phyloP scores from a whole-genome alignment of 2,888 invertebrate genomes.

The Leptinotarsa haldemani region DNA sequence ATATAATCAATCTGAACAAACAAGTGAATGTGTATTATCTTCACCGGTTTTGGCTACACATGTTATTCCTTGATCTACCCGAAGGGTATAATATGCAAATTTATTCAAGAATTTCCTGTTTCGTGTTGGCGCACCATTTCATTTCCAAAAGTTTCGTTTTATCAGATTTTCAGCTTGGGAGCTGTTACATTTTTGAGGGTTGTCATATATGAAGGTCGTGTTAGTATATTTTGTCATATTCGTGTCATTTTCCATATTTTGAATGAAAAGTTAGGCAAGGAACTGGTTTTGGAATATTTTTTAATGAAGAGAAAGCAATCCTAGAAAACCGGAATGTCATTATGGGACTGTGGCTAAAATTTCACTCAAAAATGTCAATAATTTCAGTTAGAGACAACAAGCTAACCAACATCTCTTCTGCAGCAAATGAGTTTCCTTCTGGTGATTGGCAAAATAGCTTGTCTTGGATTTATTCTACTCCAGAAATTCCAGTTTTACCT shows the following conservation, averaged over 20 bases:
- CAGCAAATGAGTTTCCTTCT: too few relatives aligned
- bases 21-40: slow-evolving; percentile 24
- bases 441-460: too few relatives aligned
- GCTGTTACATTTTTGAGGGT: background rate
- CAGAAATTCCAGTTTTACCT: too few relatives aligned
- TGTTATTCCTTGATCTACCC: slow-evolving; percentile 4
- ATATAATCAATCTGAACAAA: slow-evolving; percentile 34
- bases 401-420: too few relatives aligned
- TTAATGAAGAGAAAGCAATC: background rate
- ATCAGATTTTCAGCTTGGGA: slow-evolving; percentile 9
- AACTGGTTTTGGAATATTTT: background rate
- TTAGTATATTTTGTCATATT: background rate
- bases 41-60: slow-evolving; percentile 12
- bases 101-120: slow-evolving; percentile 18
- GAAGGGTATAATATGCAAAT: slow-evolving; percentile 10
- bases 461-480: too few relatives aligned
- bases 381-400: too few relatives aligned
- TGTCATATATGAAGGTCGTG: background rate
- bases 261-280: background rate
- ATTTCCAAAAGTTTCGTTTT: background rate
- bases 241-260: background rate
- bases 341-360: too few relatives aligned
- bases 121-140: background rate
- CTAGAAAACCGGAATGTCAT: too few relatives aligned
- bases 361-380: too few relatives aligned